Conservation (phyloP, 2,113 vertebrate genomes). For the Thamnaconus septentrionalis region DNA sequence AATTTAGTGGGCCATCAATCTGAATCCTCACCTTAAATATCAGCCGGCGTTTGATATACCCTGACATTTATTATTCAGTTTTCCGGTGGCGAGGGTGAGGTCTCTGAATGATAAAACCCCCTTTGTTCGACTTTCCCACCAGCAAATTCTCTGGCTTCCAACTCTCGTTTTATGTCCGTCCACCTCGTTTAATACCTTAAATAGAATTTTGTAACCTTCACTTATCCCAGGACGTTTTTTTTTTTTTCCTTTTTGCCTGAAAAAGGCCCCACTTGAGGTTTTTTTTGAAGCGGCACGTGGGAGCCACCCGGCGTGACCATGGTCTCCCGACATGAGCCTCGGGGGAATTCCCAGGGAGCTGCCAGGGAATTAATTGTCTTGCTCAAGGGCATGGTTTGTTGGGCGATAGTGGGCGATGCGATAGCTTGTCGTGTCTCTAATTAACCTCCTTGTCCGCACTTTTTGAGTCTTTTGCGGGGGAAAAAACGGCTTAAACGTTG, state of each 20-base stretch:
- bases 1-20: constrained; percentile 30
- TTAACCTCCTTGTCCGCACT: constrained; percentile 41
- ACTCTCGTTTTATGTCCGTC: constrained; percentile 20
- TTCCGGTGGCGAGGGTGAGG: neutral
- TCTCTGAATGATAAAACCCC: neutral
- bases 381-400: constrained; percentile 43
- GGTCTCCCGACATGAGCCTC: too few relatives aligned
- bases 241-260: too few relatives aligned
- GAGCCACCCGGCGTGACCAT: constrained; percentile 21
- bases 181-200: constrained; percentile 43
- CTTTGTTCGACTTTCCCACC: constrained; percentile 9
- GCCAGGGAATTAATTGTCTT: constrained; percentile 50
- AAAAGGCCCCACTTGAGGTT: neutral
- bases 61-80: constrained; percentile 10
- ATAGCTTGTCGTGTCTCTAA: constrained; percentile 29
- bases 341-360: constrained; percentile 20
- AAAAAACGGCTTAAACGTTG: constrained; percentile 4
- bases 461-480: constrained; percentile 19
- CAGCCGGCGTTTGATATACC: neutral
- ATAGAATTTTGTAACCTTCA: constrained; percentile 52
- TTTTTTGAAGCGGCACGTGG: constrained; percentile 40
- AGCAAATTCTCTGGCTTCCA: constrained; percentile 23
- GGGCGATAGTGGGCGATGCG: constrained; percentile 21
- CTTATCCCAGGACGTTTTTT: constrained; percentile 20
- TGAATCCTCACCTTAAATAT: constrained; percentile 16